phyloP scores from a whole-genome alignment of 2,888 invertebrate species.

The Xestia rhomboidea region DNA sequence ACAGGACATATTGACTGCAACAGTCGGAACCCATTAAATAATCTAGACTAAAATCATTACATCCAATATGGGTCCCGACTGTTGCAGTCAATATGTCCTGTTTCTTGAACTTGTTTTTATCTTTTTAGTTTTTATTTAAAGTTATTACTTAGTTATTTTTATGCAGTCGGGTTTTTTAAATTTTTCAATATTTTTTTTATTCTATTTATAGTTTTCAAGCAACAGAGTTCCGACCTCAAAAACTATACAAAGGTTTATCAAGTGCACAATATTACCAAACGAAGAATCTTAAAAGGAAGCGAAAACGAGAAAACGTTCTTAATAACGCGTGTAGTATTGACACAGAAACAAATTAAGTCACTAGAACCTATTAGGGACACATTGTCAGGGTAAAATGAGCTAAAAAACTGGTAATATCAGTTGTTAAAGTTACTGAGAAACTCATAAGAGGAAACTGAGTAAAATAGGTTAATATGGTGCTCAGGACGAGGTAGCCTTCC shows the following conservation, averaged over 20 bases:
- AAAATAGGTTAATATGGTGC: conserved; percentile 52
- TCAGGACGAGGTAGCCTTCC: conserved; percentile 24
- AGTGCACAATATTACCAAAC: neutral
- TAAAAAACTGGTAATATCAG: conserved; percentile 26
- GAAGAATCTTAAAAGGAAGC: neutral
- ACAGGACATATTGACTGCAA: too few species aligned
- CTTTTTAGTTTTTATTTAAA: too few species aligned
- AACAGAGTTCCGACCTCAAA: neutral
- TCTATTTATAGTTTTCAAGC: neutral
- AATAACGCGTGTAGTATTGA: conserved; percentile 29
- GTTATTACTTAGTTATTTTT: too few species aligned
- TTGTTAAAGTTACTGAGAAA: conserved; percentile 32
- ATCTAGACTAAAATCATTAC: too few species aligned
- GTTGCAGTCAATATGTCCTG: too few species aligned
- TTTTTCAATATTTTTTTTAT: too few species aligned
- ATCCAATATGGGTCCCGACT: too few species aligned
- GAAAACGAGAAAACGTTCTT: neutral
- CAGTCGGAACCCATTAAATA: too few species aligned
- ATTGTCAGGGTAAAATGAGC: conserved; percentile 12
- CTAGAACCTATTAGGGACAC: conserved; percentile 11
- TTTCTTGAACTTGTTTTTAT: too few species aligned
- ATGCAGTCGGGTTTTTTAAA: too few species aligned
- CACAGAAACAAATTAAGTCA: conserved; percentile 21
- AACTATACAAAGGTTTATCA: neutral
- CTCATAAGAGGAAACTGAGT: conserved; percentile 40